Conservation (phyloP, 2,888 invertebrate species). For the Drosophila parthenogenetica region DNA sequence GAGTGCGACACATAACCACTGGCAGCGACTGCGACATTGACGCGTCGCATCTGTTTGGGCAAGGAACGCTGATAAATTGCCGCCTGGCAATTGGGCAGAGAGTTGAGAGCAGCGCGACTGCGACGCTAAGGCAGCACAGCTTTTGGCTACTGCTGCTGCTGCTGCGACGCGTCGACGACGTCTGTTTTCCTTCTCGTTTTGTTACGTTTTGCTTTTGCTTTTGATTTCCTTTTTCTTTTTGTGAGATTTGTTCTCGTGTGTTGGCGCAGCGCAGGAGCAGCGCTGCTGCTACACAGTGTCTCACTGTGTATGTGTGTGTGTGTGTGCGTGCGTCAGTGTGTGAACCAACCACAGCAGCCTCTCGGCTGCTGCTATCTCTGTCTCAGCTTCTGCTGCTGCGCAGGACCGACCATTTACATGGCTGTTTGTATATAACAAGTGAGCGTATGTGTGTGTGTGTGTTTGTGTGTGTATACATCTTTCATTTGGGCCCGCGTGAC, state of each 20-base stretch:
- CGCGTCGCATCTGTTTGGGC: slow-evolving; percentile 57
- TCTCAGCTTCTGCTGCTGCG: slow-evolving; percentile 76
- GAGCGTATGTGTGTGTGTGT: slow-evolving; percentile 12
- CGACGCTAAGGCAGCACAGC: slow-evolving; percentile 36
- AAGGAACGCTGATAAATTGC: slow-evolving; percentile 76
- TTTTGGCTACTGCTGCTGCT: slow-evolving; percentile 23
- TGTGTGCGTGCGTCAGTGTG: slow-evolving; percentile 32
- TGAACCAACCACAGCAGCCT: slow-evolving; percentile 77
- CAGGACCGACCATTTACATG: slow-evolving; percentile 65
- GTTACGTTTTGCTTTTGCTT: slow-evolving; percentile 21
- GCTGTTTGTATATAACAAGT: slow-evolving; percentile 15
- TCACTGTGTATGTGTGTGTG: slow-evolving; percentile 15
- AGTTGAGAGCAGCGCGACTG: background rate
- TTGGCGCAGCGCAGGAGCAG: slow-evolving; percentile 27
- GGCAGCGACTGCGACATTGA: slow-evolving; percentile 32
- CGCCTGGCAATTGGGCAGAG: slow-evolving; percentile 74
- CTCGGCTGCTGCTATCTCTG: slow-evolving; percentile 79
- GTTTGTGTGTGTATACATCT: slow-evolving; percentile 36
- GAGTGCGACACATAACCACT: background rate
- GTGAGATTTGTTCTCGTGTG: slow-evolving; percentile 72
- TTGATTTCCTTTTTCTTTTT: slow-evolving; percentile 28
- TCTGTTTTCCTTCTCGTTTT: slow-evolving; percentile 53
- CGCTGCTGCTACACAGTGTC: slow-evolving; percentile 15
- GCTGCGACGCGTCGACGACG: slow-evolving; percentile 13
- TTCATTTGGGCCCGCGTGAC: slow-evolving; percentile 58